A percentile compares a stretch with the other conserved stretches of the same genome.
Conservation (phyloP, 2,797 vertebrate genomes). For the Pangasius mekongensis region DNA sequence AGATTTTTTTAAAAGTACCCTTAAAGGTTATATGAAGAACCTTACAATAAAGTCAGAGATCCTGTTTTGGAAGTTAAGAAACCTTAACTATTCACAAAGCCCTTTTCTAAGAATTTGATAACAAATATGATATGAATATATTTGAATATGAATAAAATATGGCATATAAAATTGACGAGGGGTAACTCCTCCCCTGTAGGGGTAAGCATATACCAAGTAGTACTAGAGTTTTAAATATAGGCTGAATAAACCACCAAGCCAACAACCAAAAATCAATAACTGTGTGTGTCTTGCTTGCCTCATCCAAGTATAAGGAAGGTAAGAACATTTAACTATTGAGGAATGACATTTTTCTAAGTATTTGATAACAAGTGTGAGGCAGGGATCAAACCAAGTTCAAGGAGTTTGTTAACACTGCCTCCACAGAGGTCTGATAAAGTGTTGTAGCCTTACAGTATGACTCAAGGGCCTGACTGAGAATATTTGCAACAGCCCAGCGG, state of each 20-base stretch:
- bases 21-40: neutral
- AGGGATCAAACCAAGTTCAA: constrained; percentile 2
- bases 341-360: neutral
- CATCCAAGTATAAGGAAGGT: neutral
- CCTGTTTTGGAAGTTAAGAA: neutral
- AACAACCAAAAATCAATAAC: neutral
- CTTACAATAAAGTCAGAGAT: neutral
- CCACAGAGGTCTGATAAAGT: neutral
- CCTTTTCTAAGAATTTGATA: neutral
- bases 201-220: neutral
- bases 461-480: constrained; percentile 69
- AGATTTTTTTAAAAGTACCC: neutral
- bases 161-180: neutral
- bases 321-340: neutral
- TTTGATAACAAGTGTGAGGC: neutral
- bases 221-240: neutral
- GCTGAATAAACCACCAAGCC: neutral
- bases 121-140: neutral
- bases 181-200: too few relatives aligned
- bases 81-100: neutral
- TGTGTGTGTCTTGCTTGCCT: neutral
- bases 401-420: neutral
- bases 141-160: neutral
- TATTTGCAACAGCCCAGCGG: constrained; percentile 73
- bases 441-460: constrained; percentile 47